A percentile compares a stretch with the other conserved stretches of the same genome.
phyloP scores from a whole-genome alignment of 2,888 invertebrate genomes.

The Latrodectus elegans region DNA sequence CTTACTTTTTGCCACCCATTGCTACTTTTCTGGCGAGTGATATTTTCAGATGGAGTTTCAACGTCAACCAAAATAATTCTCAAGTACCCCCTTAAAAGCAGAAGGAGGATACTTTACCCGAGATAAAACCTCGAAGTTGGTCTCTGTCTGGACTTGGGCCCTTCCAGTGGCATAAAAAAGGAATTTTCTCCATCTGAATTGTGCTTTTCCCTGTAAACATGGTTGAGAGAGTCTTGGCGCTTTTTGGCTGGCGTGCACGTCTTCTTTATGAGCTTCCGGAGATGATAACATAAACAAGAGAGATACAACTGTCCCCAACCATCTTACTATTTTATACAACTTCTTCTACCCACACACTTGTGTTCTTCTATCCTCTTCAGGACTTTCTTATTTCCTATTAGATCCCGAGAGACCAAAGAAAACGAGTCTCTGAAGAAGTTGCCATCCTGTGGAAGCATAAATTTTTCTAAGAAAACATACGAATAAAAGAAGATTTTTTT shows the following conservation, averaged over 20 bases:
- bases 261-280: conserved; percentile 67
- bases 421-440: conserved; percentile 41
- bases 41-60: neutral
- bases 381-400: conserved; percentile 62
- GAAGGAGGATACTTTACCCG: conserved; percentile 34
- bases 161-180: neutral
- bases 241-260: conserved; percentile 12
- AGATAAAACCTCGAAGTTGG: conserved; percentile 43
- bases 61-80: conserved; percentile 55
- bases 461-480: conserved; percentile 17
- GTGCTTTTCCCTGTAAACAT: conserved; percentile 56
- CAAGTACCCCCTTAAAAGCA: conserved; percentile 33
- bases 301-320: conserved; percentile 62
- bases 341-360: conserved; percentile 44
- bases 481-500: neutral
- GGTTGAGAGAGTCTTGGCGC: conserved; percentile 26
- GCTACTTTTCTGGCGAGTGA: neutral
- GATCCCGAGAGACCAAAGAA: conserved; percentile 52
- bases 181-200: neutral
- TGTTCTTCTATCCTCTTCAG: conserved; percentile 29
- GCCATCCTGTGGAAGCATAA: conserved; percentile 49
- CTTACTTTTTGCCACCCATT: conserved; percentile 21
- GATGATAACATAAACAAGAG: conserved; percentile 64
- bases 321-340: conserved; percentile 60
- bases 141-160: conserved; percentile 8